phyloP scores from a whole-genome alignment of 2,113 vertebrate genomes.

The Ursus arctos region DNA sequence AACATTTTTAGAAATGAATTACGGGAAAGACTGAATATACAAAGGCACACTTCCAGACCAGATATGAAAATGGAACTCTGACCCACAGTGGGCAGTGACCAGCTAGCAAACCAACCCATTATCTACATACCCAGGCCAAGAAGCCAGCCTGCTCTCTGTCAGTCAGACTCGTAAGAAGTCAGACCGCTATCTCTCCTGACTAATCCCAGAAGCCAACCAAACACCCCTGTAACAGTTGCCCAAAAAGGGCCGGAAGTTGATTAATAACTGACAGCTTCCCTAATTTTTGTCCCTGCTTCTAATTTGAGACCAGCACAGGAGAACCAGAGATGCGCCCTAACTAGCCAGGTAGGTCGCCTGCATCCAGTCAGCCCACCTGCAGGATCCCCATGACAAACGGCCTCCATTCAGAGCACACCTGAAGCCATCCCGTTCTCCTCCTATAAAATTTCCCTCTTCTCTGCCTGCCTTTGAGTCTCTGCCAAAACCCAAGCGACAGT shows the following conservation, averaged over 20 bases:
- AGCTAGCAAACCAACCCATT: neutral
- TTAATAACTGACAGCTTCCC: neutral
- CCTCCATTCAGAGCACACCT: neutral
- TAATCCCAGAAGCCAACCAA: neutral
- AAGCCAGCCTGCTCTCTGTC: neutral
- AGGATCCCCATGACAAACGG: too few relatives aligned
- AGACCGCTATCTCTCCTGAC: neutral
- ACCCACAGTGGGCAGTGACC: neutral
- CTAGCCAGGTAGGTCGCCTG: accelerated
- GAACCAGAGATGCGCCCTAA: neutral
- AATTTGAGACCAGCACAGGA: neutral
- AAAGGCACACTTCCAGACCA: neutral
- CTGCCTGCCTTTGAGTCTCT: neutral
- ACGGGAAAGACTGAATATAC: neutral
- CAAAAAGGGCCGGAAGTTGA: neutral
- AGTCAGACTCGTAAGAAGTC: neutral
- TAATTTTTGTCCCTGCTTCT: neutral
- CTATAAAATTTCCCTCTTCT: too few relatives aligned
- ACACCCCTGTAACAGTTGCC: too few relatives aligned
- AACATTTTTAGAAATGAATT: neutral
- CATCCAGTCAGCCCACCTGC: too few relatives aligned
- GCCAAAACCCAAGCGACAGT: neutral
- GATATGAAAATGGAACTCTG: neutral
- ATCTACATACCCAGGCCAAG: too few relatives aligned
- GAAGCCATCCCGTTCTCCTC: accelerated